These are phyloP conservation scores for Poecilia latipinna DNA, from an alignment of 2,113 vertebrate species.

Conservation along the genomic window DNA sequence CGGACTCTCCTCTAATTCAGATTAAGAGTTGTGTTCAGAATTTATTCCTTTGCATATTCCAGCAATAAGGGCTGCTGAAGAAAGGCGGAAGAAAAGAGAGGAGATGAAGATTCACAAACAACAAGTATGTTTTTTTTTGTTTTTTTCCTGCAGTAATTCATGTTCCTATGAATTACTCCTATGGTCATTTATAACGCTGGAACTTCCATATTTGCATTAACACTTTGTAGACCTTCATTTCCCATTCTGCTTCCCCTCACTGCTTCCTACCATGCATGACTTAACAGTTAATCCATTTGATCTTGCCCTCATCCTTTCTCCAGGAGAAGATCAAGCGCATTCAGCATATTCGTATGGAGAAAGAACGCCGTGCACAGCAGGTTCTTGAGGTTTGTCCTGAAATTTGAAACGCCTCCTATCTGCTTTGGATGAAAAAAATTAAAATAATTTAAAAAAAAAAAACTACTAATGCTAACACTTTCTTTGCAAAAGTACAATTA, in stretches of 20 bases:
- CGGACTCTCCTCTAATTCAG: neutral
- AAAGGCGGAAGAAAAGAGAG: slow-evolving; percentile 93
- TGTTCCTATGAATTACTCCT: neutral
- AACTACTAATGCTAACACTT: slow-evolving; percentile 64
- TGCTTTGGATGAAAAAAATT: slow-evolving; percentile 52
- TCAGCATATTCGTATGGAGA: slow-evolving; percentile 96
- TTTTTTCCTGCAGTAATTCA: slow-evolving; percentile 14
- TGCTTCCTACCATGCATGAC: slow-evolving; percentile 65
- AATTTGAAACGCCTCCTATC: slow-evolving; percentile 65
- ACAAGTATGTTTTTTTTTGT: slow-evolving; percentile 83
- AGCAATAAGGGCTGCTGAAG: slow-evolving; percentile 96
- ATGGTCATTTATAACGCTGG: slow-evolving; percentile 13
- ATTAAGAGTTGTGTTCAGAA: neutral
- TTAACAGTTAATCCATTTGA: slow-evolving; percentile 71
- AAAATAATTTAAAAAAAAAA: slow-evolving; percentile 45
- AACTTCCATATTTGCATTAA: slow-evolving; percentile 54
- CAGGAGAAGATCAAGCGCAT: slow-evolving; percentile 98
- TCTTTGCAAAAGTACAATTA: slow-evolving; percentile 63
- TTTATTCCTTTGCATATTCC: slow-evolving; percentile 55
- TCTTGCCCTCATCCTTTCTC: slow-evolving; percentile 56
- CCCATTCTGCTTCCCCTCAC: neutral
- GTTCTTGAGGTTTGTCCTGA: slow-evolving; percentile 90
- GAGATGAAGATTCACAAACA: slow-evolving; percentile 97
- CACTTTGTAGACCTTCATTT: slow-evolving; percentile 33
- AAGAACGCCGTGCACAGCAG: slow-evolving; percentile 95